These are phyloP conservation scores for Prolemur simus DNA, from an alignment of 2,113 vertebrate genomes.

Conservation along the genomic window DNA sequence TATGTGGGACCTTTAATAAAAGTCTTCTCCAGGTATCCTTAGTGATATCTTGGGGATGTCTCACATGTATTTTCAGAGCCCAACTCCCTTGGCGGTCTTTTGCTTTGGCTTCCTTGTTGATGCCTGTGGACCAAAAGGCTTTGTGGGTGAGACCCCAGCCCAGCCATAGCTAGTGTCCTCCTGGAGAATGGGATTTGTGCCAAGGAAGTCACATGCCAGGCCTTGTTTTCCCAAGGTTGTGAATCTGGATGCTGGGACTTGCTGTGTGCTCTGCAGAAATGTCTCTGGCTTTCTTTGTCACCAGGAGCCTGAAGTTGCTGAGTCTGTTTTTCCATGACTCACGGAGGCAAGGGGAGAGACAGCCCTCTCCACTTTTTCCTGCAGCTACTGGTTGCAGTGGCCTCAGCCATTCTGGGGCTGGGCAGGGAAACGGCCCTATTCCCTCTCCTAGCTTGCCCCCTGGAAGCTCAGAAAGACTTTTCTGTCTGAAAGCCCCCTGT, in stretches of 20 bases:
- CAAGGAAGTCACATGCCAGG: neutral
- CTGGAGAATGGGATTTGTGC: neutral
- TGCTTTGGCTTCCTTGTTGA: neutral
- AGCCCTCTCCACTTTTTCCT: neutral
- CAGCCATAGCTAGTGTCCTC: neutral
- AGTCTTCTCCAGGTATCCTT: neutral
- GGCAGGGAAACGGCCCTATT: neutral
- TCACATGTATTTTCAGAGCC: neutral
- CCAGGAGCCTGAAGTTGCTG: neutral
- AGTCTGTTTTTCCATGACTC: slow-evolving; percentile 26
- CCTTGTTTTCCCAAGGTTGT: neutral
- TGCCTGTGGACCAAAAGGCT: neutral
- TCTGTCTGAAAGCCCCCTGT: neutral
- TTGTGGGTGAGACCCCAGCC: neutral
- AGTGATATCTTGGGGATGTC: neutral
- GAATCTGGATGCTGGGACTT: neutral
- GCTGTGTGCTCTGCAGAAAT: neutral
- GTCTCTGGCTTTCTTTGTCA: neutral
- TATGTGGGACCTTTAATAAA: neutral
- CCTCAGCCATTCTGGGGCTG: neutral
- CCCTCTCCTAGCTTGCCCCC: neutral
- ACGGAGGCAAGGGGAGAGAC: neutral
- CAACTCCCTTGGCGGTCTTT: neutral
- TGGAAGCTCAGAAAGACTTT: neutral
- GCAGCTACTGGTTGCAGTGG: neutral